Percentiles rank a stretch among this genome's conserved stretches.
Evolutionary conservation across 2,113 vertebrate species (phyloP).

Genomic region (Ptyas mucosa): DNA sequence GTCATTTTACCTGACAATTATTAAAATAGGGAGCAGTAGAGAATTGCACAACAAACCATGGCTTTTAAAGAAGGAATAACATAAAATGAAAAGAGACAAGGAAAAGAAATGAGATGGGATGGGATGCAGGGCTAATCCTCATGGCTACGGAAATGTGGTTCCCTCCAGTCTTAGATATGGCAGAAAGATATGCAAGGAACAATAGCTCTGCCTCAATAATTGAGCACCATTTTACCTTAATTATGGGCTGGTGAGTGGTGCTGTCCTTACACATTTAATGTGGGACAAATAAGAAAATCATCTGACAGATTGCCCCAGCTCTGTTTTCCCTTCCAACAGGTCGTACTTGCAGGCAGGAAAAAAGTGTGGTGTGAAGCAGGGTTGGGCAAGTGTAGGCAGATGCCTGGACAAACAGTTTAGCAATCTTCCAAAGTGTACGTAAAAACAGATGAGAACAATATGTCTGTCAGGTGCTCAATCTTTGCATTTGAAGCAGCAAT

Average conservation of each 20-base stretch:
- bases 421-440: neutral
- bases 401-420: neutral
- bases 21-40: neutral
- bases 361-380: neutral
- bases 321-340: neutral
- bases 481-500: neutral
- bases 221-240: neutral
- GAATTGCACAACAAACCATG: neutral
- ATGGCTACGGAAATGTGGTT: neutral
- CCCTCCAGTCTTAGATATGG: neutral
- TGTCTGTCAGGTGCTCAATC: neutral
- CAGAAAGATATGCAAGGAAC: neutral
- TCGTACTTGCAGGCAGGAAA: neutral
- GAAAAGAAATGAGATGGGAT: neutral
- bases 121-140: neutral
- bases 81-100: neutral
- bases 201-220: neutral
- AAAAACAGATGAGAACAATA: neutral
- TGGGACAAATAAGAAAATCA: neutral
- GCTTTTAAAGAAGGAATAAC: neutral
- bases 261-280: neutral
- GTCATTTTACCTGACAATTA: neutral
- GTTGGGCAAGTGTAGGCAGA: neutral
- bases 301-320: neutral
- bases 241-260: neutral